phyloP scores from a whole-genome alignment of 2,113 vertebrate species.

The Hepsetus odoe region DNA sequence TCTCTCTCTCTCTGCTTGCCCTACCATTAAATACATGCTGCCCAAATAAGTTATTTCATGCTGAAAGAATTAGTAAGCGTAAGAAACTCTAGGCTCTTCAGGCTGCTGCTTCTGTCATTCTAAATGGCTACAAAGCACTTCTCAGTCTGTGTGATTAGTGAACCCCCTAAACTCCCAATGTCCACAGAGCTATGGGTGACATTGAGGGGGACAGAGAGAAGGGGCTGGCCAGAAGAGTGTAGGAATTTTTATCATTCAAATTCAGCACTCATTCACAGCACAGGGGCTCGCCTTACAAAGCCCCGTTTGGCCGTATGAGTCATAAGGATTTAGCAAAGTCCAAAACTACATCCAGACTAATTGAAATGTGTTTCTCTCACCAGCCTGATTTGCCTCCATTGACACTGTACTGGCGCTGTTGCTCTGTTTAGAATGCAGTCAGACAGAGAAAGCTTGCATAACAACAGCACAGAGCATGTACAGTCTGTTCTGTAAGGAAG shows the following conservation, averaged over 20 bases:
- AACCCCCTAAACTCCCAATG: neutral
- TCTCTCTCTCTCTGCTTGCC: neutral
- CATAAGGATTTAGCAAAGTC: slow-evolving; percentile 43
- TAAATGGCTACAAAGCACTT: slow-evolving; percentile 11
- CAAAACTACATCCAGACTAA: slow-evolving; percentile 36
- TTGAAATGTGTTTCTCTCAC: slow-evolving; percentile 62
- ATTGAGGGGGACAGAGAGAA: slow-evolving; percentile 24
- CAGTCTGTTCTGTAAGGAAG: neutral
- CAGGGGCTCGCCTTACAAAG: slow-evolving; percentile 39
- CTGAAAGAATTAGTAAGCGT: neutral
- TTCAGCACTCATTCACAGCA: slow-evolving; percentile 48
- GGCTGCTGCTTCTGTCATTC: slow-evolving; percentile 11
- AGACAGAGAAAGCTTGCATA: slow-evolving; percentile 4
- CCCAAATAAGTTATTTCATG: neutral
- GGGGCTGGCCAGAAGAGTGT: slow-evolving; percentile 16
- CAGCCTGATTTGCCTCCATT: slow-evolving; percentile 45
- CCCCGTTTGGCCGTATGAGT: slow-evolving; percentile 44
- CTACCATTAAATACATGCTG: neutral
- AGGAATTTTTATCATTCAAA: slow-evolving; percentile 48
- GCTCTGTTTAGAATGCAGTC: slow-evolving; percentile 4
- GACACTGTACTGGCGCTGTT: neutral
- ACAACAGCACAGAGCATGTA: slow-evolving; percentile 12
- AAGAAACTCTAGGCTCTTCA: neutral
- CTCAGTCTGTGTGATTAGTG: neutral
- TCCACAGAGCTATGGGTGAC: neutral